Percentiles rank a stretch among this genome's conserved stretches.
phyloP scores from a whole-genome alignment of 2,888 invertebrate genomes.

The Cheilosia scutellata region DNA sequence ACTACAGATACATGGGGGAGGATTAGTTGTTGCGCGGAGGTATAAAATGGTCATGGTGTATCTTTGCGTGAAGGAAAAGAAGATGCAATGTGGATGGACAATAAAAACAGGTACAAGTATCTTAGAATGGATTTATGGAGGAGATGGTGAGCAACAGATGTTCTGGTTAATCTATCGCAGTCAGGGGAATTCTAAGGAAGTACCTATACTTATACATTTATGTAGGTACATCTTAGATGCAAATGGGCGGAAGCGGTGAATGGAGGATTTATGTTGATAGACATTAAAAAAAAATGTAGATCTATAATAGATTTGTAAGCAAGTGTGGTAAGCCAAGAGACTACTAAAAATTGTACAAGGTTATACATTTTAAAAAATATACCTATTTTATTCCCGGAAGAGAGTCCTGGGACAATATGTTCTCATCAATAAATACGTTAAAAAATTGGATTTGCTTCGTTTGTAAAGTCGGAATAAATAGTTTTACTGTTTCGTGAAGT shows the following conservation, averaged over 20 bases:
- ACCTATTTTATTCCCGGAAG: too few relatives aligned
- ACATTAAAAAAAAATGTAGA: not conserved
- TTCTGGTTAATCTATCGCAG: constrained; percentile 16
- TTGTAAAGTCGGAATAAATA: too few relatives aligned
- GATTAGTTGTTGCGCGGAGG: constrained; percentile 61
- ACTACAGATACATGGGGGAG: constrained; percentile 1
- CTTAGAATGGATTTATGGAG: constrained; percentile 1
- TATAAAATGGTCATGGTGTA: not conserved
- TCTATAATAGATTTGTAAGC: too few relatives aligned
- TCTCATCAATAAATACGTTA: too few relatives aligned
- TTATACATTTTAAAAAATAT: too few relatives aligned
- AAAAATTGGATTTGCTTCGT: too few relatives aligned
- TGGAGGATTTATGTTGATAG: constrained; percentile 6
- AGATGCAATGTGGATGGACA: not conserved
- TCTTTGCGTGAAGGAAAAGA: not conserved
- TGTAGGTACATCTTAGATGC: not conserved
- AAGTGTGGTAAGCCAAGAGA: too few relatives aligned
- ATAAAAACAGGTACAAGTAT: constrained; percentile 7
- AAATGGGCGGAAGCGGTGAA: constrained; percentile 15
- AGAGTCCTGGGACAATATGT: too few relatives aligned
- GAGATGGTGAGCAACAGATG: constrained; percentile 57
- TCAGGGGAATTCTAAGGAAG: not conserved
- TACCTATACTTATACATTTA: not conserved
- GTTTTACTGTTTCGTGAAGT: too few relatives aligned
- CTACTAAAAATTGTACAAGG: too few relatives aligned